Base-by-base conservation (phyloP, 2,113 vertebrate genomes). In the Todiramphus chloris region DNA sequence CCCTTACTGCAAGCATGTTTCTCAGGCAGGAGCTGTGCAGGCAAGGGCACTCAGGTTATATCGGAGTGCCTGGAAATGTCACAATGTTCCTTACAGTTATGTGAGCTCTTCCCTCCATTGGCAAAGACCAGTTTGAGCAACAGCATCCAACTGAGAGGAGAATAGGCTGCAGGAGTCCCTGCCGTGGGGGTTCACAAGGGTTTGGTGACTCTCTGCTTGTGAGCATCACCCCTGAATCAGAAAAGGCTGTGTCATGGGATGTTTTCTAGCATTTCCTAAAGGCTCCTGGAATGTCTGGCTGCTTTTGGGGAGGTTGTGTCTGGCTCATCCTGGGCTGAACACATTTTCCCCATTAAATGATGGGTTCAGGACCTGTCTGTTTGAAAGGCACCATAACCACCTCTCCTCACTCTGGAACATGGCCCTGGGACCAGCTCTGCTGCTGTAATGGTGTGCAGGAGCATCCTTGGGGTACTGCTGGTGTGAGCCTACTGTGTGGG, bases 301-400 rank as follows among this genome's bases (percentile, higher is more conserved):
- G 58, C 33, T 59, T 59, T 59, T 59, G n/a, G 75, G 50, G 31
- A 75, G 11, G 5, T 31, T 72, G 30, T 11, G 2, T 23, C 28
- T n/a, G 20, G 19, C 6, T 84, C 2, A 2, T 84, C 35, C 58
- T 59, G 31, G 25, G 9, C 30, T 84, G 41, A 30, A 46, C 7
- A 11, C 7, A 4, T 56, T 83, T 63, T 8, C 1, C 4, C 6
- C 6, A 0, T 0, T 35, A 14, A 33, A 62, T n/a, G 35, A 83
- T 63, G 48, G 48, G 37, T 33, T 64, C 33, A 55, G 59, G 50
- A 69, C 25, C 24, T 60, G 63, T 44, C 53, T 60, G 73, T 25
- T 41, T 60, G 73, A 68, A 63, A 43, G 53, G 37, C 25, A 59
- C 82, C 12, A 1, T 50, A 41, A 19, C 63, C 53, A 44, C 48